Base-by-base conservation (phyloP, 2,797 vertebrate species). In the Fistularia tabacaria region DNA sequence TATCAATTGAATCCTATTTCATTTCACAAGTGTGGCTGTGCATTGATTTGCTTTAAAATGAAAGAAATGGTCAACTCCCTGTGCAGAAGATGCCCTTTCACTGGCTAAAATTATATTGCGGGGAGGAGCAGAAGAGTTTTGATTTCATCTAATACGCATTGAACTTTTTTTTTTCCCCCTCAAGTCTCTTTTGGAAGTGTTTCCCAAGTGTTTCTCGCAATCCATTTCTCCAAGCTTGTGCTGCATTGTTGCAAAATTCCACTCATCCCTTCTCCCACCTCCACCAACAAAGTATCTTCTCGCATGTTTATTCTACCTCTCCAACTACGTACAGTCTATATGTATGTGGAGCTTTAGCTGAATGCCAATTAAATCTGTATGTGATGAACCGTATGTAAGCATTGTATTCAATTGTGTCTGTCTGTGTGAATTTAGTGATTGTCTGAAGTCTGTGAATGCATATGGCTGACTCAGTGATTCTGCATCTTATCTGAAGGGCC, bases 381-480 rank as follows among this genome's bases (percentile, higher is more conserved):
- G 51, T 69, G 58, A 77, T 53, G 76, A 73, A 71, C 74, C 71
- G 77, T 76, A 66, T 76, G 69, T 74, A 69, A 51, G 57, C 52
- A 44, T 55, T 47, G 54, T 63, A 60, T 69, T 60, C 46, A 51
- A 55, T 38, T 68, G 63, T 65, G 57, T 55, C 44, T 47, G 40
- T 66, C 39, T 72, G 61, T 69, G 80, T 83, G 74, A 80, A 85
- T 79, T 47, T 77, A 67, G 69, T 54, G 66, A 89, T 88, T 91
- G 90, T 90, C 82, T 88, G 74, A 79, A 73, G 68, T 77, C 73
- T 69, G 74, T 83, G 69, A 85, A 86, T 85, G 74, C 78, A 84
- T 90, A 73, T 1, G 57, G 87, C 85, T 90, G 90, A 91, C 77
- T 92, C 80, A 85, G 87, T 71, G 72, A 80, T 73, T 88, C 88